Conservation (phyloP, 2,113 vertebrate species). For the Argyrosomus japonicus region DNA sequence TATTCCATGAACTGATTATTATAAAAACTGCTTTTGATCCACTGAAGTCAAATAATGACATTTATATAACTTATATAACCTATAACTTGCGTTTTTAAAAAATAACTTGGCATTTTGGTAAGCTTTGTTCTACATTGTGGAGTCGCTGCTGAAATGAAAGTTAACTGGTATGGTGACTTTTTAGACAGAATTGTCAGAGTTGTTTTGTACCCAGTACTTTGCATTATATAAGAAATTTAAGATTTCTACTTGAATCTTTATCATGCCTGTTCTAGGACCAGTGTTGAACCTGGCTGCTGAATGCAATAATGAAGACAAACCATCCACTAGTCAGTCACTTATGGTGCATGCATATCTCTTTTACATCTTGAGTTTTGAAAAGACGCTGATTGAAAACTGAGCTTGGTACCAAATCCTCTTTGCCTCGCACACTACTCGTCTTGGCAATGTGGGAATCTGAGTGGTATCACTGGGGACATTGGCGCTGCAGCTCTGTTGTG, state of each 20-base stretch:
- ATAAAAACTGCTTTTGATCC: not conserved
- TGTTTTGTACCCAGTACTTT: not conserved
- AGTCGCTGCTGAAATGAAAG: slow-evolving; percentile 3
- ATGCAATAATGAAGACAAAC: not conserved
- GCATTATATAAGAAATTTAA: not conserved
- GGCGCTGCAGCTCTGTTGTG: slow-evolving; percentile 55
- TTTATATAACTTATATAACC: not conserved
- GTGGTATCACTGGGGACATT: slow-evolving; percentile 39
- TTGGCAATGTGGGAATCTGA: slow-evolving; percentile 41
- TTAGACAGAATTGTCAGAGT: not conserved
- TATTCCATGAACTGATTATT: not conserved
- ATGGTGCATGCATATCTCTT: not conserved
- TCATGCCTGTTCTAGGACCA: not conserved
- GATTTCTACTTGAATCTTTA: not conserved
- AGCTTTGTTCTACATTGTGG: not conserved
- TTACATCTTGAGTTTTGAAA: not conserved
- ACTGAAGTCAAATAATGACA: not conserved
- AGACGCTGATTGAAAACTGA: slow-evolving; percentile 1
- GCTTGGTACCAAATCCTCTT: slow-evolving; percentile 9
- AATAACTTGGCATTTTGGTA: not conserved
- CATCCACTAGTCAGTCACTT: too few relatives aligned
- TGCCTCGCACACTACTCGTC: slow-evolving; percentile 15
- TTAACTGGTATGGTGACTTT: not conserved
- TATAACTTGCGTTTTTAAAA: not conserved
- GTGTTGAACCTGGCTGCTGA: not conserved